Percentiles rank a stretch among this genome's conserved stretches.
These are phyloP conservation scores for Chascanopsetta lugubris DNA, from an alignment of 2,113 vertebrate genomes.

Conservation along the genomic window DNA sequence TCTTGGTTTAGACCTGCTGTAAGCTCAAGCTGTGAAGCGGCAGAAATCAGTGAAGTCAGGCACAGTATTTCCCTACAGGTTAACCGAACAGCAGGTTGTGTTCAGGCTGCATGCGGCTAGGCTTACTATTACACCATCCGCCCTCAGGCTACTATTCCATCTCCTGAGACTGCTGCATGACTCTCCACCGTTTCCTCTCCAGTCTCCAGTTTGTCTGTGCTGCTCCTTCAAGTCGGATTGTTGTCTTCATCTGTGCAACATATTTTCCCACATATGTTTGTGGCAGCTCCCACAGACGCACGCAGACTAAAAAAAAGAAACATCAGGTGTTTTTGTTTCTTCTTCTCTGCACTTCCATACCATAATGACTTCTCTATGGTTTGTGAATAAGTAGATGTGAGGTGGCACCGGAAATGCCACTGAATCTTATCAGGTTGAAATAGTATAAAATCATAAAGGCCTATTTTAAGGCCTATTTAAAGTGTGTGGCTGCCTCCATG, in stretches of 20 bases:
- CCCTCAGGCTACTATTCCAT: conserved; percentile 63
- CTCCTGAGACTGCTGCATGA: conserved; percentile 59
- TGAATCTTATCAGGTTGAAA: too few species aligned
- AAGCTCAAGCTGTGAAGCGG: conserved; percentile 51
- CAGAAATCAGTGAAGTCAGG: conserved; percentile 61
- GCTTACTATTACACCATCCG: conserved; percentile 71
- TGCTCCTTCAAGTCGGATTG: conserved; percentile 43
- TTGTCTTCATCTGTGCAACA: conserved; percentile 45
- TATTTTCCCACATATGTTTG: conserved; percentile 45
- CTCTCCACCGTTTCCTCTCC: conserved; percentile 62
- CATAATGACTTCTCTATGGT: too few species aligned
- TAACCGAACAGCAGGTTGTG: conserved; percentile 68
- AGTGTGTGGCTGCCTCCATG: too few species aligned
- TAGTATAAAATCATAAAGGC: too few species aligned
- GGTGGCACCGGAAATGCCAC: too few species aligned
- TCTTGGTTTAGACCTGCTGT: conserved; percentile 40
- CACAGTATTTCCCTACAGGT: conserved; percentile 67
- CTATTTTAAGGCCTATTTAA: too few species aligned
- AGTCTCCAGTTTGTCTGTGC: conserved; percentile 59
- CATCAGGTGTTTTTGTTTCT: not conserved
- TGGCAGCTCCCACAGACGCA: conserved; percentile 12
- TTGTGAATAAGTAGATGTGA: too few species aligned
- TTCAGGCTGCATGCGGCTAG: conserved; percentile 63
- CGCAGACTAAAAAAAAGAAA: not conserved
- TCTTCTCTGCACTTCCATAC: not conserved